A percentile compares a stretch with the other conserved stretches of the same genome.
Evolutionary conservation across 92 coral and sea anemone genomes (phyloP).

Genomic region (Parazoanthus swiftii): DNA sequence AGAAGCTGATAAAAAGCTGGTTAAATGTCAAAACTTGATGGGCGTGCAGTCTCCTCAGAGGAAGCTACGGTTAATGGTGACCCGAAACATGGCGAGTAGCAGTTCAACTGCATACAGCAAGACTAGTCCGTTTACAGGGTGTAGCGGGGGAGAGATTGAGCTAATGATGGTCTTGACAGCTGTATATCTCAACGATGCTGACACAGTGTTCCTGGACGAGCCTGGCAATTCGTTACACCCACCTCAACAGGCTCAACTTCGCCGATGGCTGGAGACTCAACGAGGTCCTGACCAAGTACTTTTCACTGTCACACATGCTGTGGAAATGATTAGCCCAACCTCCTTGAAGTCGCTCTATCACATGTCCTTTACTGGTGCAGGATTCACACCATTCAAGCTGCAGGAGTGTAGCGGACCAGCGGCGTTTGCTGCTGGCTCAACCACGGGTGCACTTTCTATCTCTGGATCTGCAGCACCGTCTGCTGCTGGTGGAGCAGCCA

Average conservation of each 20-base stretch:
- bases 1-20: background rate
- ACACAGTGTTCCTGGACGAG: constrained; percentile 35
- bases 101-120: background rate
- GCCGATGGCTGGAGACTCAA: constrained; percentile 44
- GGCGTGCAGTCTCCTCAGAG: background rate
- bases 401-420: background rate
- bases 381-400: constrained; percentile 16
- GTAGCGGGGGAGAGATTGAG: constrained; percentile 33
- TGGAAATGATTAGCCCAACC: constrained; percentile 38
- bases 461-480: background rate
- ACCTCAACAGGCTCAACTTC: constrained; percentile 46
- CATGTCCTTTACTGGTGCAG: constrained; percentile 23
- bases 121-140: background rate
- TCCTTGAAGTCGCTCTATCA: constrained; percentile 34
- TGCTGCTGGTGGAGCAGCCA: background rate
- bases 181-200: constrained; percentile 9
- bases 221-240: constrained; percentile 43
- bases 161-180: constrained; percentile 34
- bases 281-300: constrained; percentile 29
- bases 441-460: background rate
- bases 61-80: background rate
- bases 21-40: background rate
- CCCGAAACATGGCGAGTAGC: background rate
- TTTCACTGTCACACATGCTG: constrained; percentile 35
- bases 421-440: background rate